Conservation (phyloP, 2,888 invertebrate genomes). For the Venusia cambrica region DNA sequence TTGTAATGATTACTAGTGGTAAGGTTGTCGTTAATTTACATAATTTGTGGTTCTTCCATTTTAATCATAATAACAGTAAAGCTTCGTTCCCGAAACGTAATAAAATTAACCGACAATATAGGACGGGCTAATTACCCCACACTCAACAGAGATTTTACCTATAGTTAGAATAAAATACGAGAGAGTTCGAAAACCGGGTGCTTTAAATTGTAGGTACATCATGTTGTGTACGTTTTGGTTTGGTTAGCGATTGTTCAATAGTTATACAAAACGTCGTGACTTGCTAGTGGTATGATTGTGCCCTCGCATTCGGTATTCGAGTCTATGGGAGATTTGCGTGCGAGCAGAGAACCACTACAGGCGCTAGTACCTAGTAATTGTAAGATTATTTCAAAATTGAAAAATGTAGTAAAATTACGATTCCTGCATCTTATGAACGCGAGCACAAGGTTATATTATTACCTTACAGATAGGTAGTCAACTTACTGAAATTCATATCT, state of each 20-base stretch:
- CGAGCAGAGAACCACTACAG: constrained; percentile 15
- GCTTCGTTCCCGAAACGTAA: constrained; percentile 61
- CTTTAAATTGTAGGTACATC: constrained; percentile 76
- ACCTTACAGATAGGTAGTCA: too few relatives aligned
- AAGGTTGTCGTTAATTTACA: constrained; percentile 66
- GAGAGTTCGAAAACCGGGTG: constrained; percentile 80
- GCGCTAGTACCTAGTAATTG: constrained; percentile 27
- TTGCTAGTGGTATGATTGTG: constrained; percentile 33
- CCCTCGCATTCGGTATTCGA: constrained; percentile 18
- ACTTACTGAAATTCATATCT: too few relatives aligned
- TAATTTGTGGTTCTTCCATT: constrained; percentile 74
- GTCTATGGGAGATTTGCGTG: constrained; percentile 20
- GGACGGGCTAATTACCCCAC: constrained; percentile 64
- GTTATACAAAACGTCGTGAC: constrained; percentile 52
- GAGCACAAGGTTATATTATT: neutral
- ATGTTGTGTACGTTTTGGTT: constrained; percentile 70
- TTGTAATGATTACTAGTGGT: constrained; percentile 68
- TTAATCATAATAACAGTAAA: constrained; percentile 58
- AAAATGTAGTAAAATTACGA: constrained; percentile 12
- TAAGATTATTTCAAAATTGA: constrained; percentile 24
- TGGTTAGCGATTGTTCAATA: constrained; percentile 70
- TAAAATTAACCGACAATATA: constrained; percentile 72
- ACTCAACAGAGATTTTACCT: constrained; percentile 60
- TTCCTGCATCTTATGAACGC: constrained; percentile 17
- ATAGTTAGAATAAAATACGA: constrained; percentile 74